These are phyloP conservation scores for Anguilla anguilla DNA, from an alignment of 2,797 vertebrate species.

Conservation along the genomic window DNA sequence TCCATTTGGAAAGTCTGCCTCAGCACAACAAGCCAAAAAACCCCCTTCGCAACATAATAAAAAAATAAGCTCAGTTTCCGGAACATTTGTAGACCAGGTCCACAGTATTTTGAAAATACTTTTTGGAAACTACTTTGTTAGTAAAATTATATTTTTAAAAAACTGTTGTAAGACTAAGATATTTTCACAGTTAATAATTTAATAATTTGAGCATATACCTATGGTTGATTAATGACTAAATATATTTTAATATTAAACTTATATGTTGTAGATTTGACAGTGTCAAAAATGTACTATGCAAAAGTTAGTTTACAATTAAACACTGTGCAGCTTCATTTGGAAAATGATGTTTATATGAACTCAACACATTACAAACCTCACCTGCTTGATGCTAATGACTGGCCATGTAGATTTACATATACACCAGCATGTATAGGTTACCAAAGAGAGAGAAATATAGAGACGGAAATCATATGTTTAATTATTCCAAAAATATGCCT, in stretches of 20 bases:
- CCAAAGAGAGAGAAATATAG: background rate
- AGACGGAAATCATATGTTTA: too few species aligned
- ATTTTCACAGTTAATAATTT: background rate
- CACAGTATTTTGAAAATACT: background rate
- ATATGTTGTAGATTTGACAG: background rate
- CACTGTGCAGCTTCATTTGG: background rate
- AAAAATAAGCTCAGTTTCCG: background rate
- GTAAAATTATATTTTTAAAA: background rate
- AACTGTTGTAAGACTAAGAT: background rate
- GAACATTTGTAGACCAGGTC: background rate
- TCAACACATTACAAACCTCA: background rate
- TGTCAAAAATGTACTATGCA: background rate
- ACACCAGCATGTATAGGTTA: background rate
- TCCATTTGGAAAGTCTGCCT: background rate
- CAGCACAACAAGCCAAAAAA: background rate
- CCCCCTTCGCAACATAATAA: background rate
- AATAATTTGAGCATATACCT: background rate
- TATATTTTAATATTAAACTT: background rate
- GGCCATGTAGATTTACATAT: background rate
- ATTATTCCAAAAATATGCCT: too few species aligned
- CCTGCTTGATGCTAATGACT: background rate
- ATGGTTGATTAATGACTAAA: background rate
- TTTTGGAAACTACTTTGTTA: background rate
- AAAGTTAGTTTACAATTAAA: background rate
- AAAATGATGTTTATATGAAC: background rate